A percentile compares a stretch with the other conserved stretches of the same genome.
Evolutionary conservation across 2,797 vertebrate species (phyloP).

Genomic region (Helostoma temminkii): DNA sequence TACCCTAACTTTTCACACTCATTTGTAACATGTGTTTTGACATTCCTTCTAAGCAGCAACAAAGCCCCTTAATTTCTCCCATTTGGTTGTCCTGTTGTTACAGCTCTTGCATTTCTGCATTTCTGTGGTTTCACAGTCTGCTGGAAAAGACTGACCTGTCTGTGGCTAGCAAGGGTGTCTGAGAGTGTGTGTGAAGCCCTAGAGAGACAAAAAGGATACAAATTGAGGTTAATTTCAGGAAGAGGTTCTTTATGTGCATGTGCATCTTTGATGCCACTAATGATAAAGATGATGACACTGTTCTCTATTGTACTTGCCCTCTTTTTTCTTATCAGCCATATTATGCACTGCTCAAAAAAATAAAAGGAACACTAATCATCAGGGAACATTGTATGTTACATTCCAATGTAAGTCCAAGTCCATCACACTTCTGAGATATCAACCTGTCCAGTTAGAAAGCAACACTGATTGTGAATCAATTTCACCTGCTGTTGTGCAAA

Average conservation of each 20-base stretch:
- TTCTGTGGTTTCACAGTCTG: conserved; percentile 63
- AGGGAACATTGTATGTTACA: too few relatives aligned
- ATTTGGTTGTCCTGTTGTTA: conserved; percentile 58
- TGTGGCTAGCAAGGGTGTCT: conserved; percentile 11
- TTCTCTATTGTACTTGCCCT: too few relatives aligned
- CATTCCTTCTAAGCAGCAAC: conserved; percentile 67
- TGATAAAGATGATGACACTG: not conserved
- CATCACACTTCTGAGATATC: too few relatives aligned
- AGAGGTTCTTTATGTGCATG: conserved; percentile 11
- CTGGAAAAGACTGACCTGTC: conserved; percentile 56
- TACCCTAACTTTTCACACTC: conserved; percentile 52
- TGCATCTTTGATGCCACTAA: conserved; percentile 9
- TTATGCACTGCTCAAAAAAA: too few relatives aligned
- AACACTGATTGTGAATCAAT: too few relatives aligned
- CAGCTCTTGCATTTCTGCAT: conserved; percentile 57
- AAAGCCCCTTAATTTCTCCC: conserved; percentile 74
- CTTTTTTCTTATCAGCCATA: too few relatives aligned
- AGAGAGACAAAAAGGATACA: conserved; percentile 3
- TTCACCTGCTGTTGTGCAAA: too few relatives aligned
- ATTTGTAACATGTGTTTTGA: conserved; percentile 74
- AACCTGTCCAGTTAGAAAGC: too few relatives aligned
- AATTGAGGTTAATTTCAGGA: conserved; percentile 42
- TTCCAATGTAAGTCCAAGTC: too few relatives aligned
- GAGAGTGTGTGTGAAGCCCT: not conserved
- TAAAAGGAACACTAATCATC: too few relatives aligned